Base-by-base conservation (phyloP, 92 coral and sea anemone genomes). In the Epizoanthus ramosus region DNA sequence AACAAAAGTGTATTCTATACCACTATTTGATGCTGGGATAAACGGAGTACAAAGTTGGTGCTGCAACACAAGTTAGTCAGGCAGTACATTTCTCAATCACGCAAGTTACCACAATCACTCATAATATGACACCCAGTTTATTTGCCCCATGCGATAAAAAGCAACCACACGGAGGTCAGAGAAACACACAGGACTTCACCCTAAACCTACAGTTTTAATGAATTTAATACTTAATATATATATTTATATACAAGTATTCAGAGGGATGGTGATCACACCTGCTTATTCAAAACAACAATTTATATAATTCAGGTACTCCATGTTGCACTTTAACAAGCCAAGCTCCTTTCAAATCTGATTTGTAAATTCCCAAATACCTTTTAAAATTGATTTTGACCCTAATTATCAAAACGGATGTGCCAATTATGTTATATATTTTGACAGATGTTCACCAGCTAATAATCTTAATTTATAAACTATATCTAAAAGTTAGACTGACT, bases 141-240 rank as follows among this genome's bases (percentile, higher is more conserved):
- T 77, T 77, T 77, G 18, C 82, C 81, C 82, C 71, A 61, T 56
- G 66, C 47, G 71, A 39, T 7, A 77, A 8, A 77, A 77, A 77
- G 3, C 63, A 59, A 77, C 65, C 71, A 77, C 82, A 77, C 82
- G 13, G 82, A 77, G 82, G 71, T 77, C 82, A 77, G 82, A 61
- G 53, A 77, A 77, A 77, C 23, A 77, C 82, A 60, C 82, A 77
- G 59, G 58, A 77, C 14, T 13, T 33, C 5, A 37, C 5, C 82
- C 82, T 22, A 77, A 77, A 37, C 71, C 82, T 61, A 69, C 35
- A 58, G 61, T 61, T 77, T 77, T 77, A 60, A 76, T 60, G 23
- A 76, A 60, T 41, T 76, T 25, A 76, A 41, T 41, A 59, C 4
- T 37, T 22, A 59, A 76, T 37, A 76, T 39, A 76, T 69, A 76